These are phyloP conservation scores for Micrasema longulum DNA, from an alignment of 1,140 invertebrate genomes.

Conservation along the genomic window DNA sequence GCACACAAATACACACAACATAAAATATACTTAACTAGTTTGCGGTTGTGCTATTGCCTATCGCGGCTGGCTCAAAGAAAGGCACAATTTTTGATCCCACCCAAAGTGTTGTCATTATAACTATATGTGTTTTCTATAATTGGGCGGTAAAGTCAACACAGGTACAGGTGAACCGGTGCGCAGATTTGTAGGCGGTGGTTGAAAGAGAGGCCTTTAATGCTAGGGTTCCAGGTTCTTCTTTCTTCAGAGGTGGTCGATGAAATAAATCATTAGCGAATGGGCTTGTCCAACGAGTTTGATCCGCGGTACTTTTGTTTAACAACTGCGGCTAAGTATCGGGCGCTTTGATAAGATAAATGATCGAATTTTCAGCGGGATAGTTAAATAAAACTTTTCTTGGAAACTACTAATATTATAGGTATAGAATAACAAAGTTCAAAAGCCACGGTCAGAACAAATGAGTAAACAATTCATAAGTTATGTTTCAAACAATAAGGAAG, in stretches of 20 bases:
- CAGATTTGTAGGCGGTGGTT: slow-evolving; percentile 35
- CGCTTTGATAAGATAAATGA: no score
- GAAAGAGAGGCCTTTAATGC: not conserved
- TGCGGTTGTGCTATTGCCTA: slow-evolving; percentile 3
- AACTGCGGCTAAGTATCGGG: no score
- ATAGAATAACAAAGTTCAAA: no score
- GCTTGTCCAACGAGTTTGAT: not conserved
- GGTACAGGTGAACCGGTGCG: slow-evolving; percentile 9
- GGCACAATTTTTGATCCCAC: slow-evolving; percentile 19
- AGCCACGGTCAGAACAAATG: no score
- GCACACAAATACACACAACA: slow-evolving; percentile 16
- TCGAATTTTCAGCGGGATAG: no score
- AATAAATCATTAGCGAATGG: slow-evolving; percentile 24
- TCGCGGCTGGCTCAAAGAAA: slow-evolving; percentile 1
- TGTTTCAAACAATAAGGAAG: no score
- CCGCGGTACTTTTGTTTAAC: not conserved
- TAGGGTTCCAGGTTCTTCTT: slow-evolving; percentile 1
- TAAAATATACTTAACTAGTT: slow-evolving; percentile 33
- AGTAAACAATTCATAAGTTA: no score
- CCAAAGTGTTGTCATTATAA: slow-evolving; percentile 41
- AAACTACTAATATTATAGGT: no score
- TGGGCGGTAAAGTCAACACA: slow-evolving; percentile 36
- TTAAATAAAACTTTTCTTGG: no score
- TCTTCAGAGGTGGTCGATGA: slow-evolving; percentile 20
- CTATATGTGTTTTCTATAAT: slow-evolving; percentile 24